Evolutionary conservation across 2,797 vertebrate genomes (phyloP), one percentile per base, ranked within the genome.

Genomic region (Thunnus albacares): DNA sequence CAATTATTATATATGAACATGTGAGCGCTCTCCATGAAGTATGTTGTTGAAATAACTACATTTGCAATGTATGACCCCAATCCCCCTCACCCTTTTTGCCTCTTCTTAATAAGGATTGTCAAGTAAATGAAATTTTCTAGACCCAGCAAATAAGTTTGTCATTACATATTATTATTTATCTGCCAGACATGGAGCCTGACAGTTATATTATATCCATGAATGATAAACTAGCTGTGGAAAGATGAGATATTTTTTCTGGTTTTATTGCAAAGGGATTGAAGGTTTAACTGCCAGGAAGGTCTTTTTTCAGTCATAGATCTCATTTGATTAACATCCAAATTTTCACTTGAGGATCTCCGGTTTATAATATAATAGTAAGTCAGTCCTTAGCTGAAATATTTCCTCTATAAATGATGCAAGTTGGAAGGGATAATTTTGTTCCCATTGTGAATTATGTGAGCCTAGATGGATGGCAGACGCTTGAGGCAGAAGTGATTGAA

Each of bases 121-220:
- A 89, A 95, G 93, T 95, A 94, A 96, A 96, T 93, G 80, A 92
- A 87, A 90, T 94, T 96, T 95, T 95, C 76, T 92, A 93, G 90
- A 93, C 81, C 86, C 87, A 82, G 75, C 52, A 75, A 65, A 67
- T 55, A 67, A 30, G 63, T 82, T 86, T 83, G 41, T 93, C 76
- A 66, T 85, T 87, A 59, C 38, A 24, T 51, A 58, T 83, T 62
- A 71, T 75, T 69, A 69, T 43, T 63, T 49, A 62, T 82, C 24
- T 71, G 63, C 33, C 58, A 57, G 33, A 68, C 47, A 9, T 60
- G 52, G 18, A 18, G 76, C 20, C 62, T 53, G 58, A 76, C 0
- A 4, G 0, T 20, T 64, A 64, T 73, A 69, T 87, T 83, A 61
- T 64, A 74, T 80, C 71, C 73, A 75, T 82, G 69, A 79, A 68